phyloP scores from a whole-genome alignment of 2,888 invertebrate genomes.

The Corbicula japonica region DNA sequence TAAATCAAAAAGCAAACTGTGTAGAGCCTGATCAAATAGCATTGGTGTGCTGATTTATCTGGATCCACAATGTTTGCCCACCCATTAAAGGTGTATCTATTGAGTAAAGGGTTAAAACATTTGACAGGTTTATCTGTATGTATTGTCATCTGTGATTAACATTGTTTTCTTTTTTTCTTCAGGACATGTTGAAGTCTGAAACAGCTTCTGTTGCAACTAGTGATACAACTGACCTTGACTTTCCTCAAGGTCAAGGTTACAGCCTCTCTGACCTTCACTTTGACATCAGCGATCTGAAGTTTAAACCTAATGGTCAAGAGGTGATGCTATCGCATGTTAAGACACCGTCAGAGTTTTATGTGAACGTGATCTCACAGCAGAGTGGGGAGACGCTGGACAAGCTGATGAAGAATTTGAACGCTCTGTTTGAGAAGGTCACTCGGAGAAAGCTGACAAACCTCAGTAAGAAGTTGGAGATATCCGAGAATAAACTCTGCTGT shows the following conservation, averaged over 20 bases:
- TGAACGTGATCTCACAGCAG: slow-evolving; percentile 74
- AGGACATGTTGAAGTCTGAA: slow-evolving; percentile 13
- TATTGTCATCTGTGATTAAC: not conserved
- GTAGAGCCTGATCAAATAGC: no score
- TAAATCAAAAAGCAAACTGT: no score
- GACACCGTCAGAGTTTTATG: slow-evolving; percentile 79
- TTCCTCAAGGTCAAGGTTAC: slow-evolving; percentile 1
- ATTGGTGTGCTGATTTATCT: no score
- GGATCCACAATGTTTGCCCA: no score
- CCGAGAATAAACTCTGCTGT: slow-evolving; percentile 92
- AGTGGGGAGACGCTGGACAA: slow-evolving; percentile 68
- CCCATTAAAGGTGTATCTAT: no score
- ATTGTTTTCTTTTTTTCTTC: slow-evolving; percentile 6
- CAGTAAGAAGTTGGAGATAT: slow-evolving; percentile 62
- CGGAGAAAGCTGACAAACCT: slow-evolving; percentile 65
- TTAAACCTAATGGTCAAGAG: slow-evolving; percentile 60
- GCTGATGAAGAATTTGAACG: slow-evolving; percentile 73
- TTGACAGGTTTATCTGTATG: not conserved
- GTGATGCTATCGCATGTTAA: slow-evolving; percentile 80
- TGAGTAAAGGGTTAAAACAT: no score
- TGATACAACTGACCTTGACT: slow-evolving; percentile 18
- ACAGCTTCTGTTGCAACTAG: slow-evolving; percentile 2
- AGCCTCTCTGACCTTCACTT: slow-evolving; percentile 27
- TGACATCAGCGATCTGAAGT: slow-evolving; percentile 48
- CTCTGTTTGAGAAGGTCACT: slow-evolving; percentile 64